These are phyloP conservation scores for Ommatoiulus sabulosus DNA, from an alignment of 2,888 invertebrate species.

Conservation along the genomic window DNA sequence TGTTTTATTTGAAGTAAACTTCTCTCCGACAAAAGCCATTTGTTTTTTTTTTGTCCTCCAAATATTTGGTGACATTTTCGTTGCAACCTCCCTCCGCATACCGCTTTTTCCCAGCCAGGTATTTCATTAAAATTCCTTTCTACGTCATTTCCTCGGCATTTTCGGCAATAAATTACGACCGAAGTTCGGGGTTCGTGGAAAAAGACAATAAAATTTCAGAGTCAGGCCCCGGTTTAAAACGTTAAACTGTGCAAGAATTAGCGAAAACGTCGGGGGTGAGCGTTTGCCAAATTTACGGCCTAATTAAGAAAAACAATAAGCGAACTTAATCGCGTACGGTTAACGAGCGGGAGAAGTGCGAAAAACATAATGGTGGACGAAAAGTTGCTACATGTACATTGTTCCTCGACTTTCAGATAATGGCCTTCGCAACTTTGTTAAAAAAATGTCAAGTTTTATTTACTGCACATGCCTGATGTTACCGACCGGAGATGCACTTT, in stretches of 20 bases:
- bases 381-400: too few species aligned
- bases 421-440: too few species aligned
- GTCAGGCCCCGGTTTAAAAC: neutral
- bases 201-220: neutral
- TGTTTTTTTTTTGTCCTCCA: too few species aligned
- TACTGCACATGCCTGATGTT: too few species aligned
- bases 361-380: neutral
- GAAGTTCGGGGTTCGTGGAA: neutral
- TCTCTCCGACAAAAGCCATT: neutral
- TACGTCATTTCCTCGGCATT: neutral
- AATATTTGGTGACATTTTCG: constrained; percentile 6
- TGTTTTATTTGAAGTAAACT: neutral
- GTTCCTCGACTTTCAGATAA: too few species aligned
- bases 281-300: neutral
- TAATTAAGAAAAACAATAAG: constrained; percentile 23
- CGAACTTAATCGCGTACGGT: constrained; percentile 34
- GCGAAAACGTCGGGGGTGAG: constrained; percentile 34
- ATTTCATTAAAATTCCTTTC: constrained; percentile 34
- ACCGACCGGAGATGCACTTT: too few species aligned
- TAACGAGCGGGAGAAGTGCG: neutral
- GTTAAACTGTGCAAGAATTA: constrained; percentile 20
- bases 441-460: too few species aligned
- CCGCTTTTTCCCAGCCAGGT: neutral
- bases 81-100: neutral
- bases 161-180: neutral